phyloP scores from a whole-genome alignment of 2,113 vertebrate genomes.

The Verasper variegatus region DNA sequence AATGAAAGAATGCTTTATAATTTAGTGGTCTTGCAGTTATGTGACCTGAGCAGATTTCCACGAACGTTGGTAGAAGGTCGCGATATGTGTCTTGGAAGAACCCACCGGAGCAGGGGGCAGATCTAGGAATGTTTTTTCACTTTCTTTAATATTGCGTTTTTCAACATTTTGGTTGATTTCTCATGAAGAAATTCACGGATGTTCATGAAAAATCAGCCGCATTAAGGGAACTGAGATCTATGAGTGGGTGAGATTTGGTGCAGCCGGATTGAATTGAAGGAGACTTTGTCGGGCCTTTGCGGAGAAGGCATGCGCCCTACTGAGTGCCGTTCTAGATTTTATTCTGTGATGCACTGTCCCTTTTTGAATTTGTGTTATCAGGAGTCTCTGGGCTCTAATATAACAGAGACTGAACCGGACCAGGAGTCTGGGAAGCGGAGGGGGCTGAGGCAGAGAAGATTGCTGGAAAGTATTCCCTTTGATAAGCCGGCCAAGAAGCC shows the following conservation, averaged over 20 bases:
- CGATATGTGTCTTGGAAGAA: no score
- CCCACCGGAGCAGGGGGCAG: no score
- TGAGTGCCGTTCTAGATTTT: not conserved
- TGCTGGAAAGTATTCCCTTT: slow-evolving; percentile 82
- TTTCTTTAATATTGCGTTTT: no score
- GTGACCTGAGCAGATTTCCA: no score
- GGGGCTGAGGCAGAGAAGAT: slow-evolving; percentile 72
- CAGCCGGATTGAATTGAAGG: not conserved
- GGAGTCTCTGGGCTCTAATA: slow-evolving; percentile 43
- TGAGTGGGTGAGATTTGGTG: not conserved
- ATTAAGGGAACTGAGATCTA: not conserved
- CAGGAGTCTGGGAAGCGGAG: slow-evolving; percentile 56
- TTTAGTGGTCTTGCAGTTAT: no score
- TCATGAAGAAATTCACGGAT: no score
- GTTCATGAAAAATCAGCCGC: no score
- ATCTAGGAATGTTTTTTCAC: no score
- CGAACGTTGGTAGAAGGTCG: no score
- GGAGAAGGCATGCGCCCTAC: not conserved
- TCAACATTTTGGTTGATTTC: no score
- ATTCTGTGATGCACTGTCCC: not conserved
- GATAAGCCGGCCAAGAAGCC: slow-evolving; percentile 78
- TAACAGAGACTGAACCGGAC: slow-evolving; percentile 46
- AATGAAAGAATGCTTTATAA: no score
- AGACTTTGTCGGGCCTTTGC: not conserved
- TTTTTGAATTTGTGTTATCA: slow-evolving; percentile 25